A percentile compares a stretch with the other conserved stretches of the same genome.
Conservation (phyloP, 2,113 vertebrate genomes). For the Alouatta palliata region DNA sequence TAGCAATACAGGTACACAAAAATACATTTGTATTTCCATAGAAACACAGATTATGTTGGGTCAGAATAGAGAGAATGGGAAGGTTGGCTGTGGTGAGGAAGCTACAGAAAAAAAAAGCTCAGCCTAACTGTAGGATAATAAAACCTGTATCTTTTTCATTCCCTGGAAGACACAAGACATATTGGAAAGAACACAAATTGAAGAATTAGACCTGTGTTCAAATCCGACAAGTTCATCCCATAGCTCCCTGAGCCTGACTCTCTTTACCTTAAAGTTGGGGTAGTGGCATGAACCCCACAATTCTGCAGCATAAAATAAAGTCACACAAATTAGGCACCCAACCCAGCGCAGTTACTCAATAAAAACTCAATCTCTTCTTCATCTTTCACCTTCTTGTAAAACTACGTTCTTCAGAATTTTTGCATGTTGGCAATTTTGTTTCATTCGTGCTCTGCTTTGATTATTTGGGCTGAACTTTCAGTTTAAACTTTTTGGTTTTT, state of each 20-base stretch:
- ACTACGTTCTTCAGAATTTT: neutral
- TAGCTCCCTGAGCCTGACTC: neutral
- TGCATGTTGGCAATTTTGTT: neutral
- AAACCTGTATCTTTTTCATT: neutral
- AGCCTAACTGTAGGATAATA: neutral
- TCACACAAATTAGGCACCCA: rapidly evolving
- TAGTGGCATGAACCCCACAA: rapidly evolving
- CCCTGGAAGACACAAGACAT: neutral
- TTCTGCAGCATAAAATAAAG: rapidly evolving
- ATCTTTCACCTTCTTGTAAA: neutral
- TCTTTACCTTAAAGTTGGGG: neutral
- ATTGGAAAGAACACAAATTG: rapidly evolving
- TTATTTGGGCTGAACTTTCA: neutral
- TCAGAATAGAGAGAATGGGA: neutral
- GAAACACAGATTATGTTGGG: neutral
- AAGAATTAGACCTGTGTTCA: neutral
- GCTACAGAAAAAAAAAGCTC: neutral
- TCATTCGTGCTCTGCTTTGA: neutral
- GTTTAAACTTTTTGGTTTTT: neutral
- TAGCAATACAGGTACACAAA: neutral
- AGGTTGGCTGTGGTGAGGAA: neutral
- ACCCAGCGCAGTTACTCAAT: neutral
- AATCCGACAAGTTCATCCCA: rapidly evolving
- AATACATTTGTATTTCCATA: too few relatives aligned
- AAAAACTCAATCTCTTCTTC: rapidly evolving